Percentiles rank a stretch among this genome's conserved stretches.
These are phyloP conservation scores for Philopotamus ludificatus DNA, from an alignment of 1,140 invertebrate species.

Conservation along the genomic window DNA sequence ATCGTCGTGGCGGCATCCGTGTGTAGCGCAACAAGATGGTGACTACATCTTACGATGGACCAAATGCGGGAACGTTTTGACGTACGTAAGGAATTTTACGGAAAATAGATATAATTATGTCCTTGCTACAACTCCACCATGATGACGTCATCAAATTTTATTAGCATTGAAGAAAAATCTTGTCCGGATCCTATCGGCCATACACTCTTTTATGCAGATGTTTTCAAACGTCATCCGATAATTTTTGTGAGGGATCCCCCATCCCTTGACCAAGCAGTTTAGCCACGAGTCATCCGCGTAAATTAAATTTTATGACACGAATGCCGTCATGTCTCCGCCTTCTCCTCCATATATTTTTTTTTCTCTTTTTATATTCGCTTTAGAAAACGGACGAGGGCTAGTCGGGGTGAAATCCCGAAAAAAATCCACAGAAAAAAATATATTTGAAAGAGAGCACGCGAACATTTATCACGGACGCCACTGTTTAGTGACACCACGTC, in stretches of 20 bases:
- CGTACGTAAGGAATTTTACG: no score
- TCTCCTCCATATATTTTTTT: background rate
- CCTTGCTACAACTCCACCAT: no score
- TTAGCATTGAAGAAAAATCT: no score
- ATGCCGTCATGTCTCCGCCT: background rate
- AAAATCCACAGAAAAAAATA: slow-evolving; percentile 10
- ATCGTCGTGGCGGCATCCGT: no score
- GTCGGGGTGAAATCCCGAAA: slow-evolving; percentile 1
- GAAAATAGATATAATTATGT: no score
- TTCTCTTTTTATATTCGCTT: background rate
- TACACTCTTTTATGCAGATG: background rate
- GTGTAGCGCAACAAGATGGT: no score
- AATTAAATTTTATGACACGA: slow-evolving; percentile 29
- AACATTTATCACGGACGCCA: slow-evolving; percentile 10
- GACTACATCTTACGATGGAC: no score
- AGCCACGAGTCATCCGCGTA: slow-evolving; percentile 28
- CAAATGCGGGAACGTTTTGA: no score
- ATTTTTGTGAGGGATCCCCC: background rate
- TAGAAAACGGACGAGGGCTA: background rate
- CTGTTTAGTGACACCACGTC: background rate
- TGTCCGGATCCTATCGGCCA: no score
- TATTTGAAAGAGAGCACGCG: slow-evolving; percentile 10
- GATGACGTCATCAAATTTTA: no score
- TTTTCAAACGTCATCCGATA: background rate
- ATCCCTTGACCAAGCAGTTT: slow-evolving; percentile 5